Percentiles rank a stretch among this genome's conserved stretches.
phyloP scores from a whole-genome alignment of 92 coral and sea anemone genomes.

The Epizoanthus scotinus region DNA sequence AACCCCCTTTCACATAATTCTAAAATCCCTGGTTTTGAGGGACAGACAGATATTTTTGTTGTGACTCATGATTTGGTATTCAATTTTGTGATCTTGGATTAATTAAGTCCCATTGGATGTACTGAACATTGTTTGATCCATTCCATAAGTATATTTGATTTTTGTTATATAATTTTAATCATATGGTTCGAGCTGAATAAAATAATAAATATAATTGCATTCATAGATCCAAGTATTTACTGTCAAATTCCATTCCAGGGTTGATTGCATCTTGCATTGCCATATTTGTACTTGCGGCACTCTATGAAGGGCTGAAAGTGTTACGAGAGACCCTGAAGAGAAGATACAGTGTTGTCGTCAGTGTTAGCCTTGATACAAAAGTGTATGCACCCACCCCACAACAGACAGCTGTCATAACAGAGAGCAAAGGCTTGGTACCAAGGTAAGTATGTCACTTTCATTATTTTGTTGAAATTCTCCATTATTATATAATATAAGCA shows the following conservation, averaged over 20 bases:
- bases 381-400: conserved; percentile 51
- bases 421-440: conserved; percentile 63
- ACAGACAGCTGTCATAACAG: conserved; percentile 78
- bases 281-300: conserved; percentile 79
- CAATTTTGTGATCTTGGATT: no score
- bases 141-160: no score
- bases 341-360: conserved; percentile 72
- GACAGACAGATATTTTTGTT: neutral
- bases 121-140: no score
- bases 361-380: conserved; percentile 69
- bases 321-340: conserved; percentile 77
- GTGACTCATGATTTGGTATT: neutral
- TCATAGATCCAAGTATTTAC: neutral
- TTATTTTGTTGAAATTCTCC: neutral
- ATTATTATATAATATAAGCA: no score
- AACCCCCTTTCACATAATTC: no score
- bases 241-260: conserved; percentile 49
- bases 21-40: no score
- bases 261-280: conserved; percentile 88
- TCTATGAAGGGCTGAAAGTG: conserved; percentile 97
- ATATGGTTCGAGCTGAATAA: no score
- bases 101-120: no score
- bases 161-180: no score
- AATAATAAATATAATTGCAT: no score
- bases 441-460: conserved; percentile 43